Evolutionary conservation across 2,888 invertebrate species (phyloP).

Genomic region (Melanotus villosus): DNA sequence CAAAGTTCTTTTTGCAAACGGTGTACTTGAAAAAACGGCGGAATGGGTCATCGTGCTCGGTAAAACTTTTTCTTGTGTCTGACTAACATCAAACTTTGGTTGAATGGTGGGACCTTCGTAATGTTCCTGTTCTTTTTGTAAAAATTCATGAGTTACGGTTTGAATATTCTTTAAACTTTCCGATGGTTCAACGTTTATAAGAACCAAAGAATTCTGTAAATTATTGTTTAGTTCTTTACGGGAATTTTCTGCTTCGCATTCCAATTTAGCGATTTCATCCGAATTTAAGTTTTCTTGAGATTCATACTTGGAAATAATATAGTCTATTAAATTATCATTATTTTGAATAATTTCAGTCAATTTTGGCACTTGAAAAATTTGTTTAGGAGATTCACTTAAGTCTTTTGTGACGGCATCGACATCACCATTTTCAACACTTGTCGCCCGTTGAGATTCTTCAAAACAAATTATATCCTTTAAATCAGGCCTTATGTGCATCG

Average conservation of each 20-base stretch:
- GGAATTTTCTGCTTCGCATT: neutral
- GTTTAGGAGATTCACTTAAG: neutral
- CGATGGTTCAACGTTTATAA: neutral
- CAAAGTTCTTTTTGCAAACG: slow-evolving; percentile 33
- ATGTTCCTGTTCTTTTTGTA: slow-evolving; percentile 28
- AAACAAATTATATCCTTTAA: slow-evolving; percentile 24
- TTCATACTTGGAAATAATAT: slow-evolving; percentile 58
- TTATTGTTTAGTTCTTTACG: slow-evolving; percentile 33
- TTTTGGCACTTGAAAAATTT: slow-evolving; percentile 57
- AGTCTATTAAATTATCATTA: slow-evolving; percentile 60
- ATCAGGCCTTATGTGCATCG: slow-evolving; percentile 50
- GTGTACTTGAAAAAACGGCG: slow-evolving; percentile 58
- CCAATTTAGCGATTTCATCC: slow-evolving; percentile 1
- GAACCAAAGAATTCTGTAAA: slow-evolving; percentile 15
- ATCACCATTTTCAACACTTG: neutral
- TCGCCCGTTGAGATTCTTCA: neutral
- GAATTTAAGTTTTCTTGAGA: slow-evolving; percentile 41
- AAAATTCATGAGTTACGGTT: slow-evolving; percentile 45
- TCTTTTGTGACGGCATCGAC: neutral
- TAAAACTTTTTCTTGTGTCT: slow-evolving; percentile 59
- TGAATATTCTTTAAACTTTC: neutral
- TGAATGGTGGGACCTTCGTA: slow-evolving; percentile 20
- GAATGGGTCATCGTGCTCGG: slow-evolving; percentile 62
- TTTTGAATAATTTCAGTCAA: slow-evolving; percentile 61
- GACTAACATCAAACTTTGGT: slow-evolving; percentile 59